phyloP scores from a whole-genome alignment of 2,797 vertebrate genomes.

The Enteromius afrohamiltoni region DNA sequence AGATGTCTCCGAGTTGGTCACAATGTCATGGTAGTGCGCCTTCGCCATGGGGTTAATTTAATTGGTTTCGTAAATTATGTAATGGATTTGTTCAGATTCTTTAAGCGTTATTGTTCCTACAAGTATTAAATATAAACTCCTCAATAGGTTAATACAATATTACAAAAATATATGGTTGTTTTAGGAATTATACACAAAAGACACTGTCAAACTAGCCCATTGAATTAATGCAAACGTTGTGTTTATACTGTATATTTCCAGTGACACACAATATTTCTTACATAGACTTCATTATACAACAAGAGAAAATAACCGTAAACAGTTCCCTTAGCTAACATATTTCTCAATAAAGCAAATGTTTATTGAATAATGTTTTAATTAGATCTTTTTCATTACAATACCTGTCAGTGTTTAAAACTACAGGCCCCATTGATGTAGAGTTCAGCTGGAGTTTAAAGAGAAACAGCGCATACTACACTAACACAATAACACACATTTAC shows the following conservation, averaged over 20 bases:
- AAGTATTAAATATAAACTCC: conserved; percentile 34
- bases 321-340: conserved; percentile 19
- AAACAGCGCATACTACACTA: conserved; percentile 37
- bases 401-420: conserved; percentile 42
- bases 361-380: conserved; percentile 56
- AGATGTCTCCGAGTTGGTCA: conserved; percentile 48
- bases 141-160: conserved; percentile 19
- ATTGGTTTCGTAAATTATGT: conserved; percentile 56
- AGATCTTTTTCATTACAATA: conserved; percentile 35
- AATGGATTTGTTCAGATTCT: conserved; percentile 32
- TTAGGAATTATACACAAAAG: conserved; percentile 18
- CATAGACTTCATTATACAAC: conserved; percentile 44
- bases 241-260: conserved; percentile 21
- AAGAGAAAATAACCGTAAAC: conserved; percentile 40
- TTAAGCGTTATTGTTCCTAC: conserved; percentile 41
- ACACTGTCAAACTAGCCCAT: conserved; percentile 13
- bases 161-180: conserved; percentile 27
- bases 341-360: conserved; percentile 54
- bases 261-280: conserved; percentile 20
- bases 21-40: conserved; percentile 55
- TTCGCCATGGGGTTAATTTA: conserved; percentile 53
- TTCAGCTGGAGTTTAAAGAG: conserved; percentile 57
- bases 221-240: neutral
- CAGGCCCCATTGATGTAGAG: conserved; percentile 28
- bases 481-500: conserved; percentile 43